Conservation (phyloP, 2,888 invertebrate genomes). For the Magallana nippona region DNA sequence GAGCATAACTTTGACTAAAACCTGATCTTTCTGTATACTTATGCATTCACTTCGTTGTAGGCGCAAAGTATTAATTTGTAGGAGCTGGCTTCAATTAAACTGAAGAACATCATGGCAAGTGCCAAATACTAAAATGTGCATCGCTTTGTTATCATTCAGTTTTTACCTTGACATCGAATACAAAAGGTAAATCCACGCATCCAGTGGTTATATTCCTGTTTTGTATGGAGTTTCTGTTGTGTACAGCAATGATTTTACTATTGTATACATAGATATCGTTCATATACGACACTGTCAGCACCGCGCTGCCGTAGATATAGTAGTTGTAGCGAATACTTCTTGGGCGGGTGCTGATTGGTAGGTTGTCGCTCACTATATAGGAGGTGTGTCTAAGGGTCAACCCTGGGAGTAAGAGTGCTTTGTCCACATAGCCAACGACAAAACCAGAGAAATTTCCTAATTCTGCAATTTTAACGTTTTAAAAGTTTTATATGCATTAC, state of each 20-base stretch:
- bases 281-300: not conserved
- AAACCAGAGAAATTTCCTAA: not conserved
- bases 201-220: not conserved
- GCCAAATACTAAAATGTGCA: no score
- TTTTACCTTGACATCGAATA: not conserved
- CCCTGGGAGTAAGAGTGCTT: not conserved
- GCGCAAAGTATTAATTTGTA: no score
- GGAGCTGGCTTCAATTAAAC: no score
- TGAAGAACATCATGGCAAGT: no score
- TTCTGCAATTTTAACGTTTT: not conserved
- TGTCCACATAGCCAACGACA: not conserved
- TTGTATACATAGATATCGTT: not conserved
- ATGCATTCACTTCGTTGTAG: no score
- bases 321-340: slow-evolving; percentile 17
- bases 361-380: not conserved
- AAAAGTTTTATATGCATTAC: not conserved
- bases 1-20: no score
- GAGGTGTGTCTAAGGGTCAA: not conserved
- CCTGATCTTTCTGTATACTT: no score
- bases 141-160: no score
- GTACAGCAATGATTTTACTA: slow-evolving; percentile 8
- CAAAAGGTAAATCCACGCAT: not conserved
- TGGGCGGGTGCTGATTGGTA: not conserved
- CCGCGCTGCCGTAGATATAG: not conserved
- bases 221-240: not conserved